phyloP scores from a whole-genome alignment of 2,888 invertebrate species.

The Scrobipalpa costella region DNA sequence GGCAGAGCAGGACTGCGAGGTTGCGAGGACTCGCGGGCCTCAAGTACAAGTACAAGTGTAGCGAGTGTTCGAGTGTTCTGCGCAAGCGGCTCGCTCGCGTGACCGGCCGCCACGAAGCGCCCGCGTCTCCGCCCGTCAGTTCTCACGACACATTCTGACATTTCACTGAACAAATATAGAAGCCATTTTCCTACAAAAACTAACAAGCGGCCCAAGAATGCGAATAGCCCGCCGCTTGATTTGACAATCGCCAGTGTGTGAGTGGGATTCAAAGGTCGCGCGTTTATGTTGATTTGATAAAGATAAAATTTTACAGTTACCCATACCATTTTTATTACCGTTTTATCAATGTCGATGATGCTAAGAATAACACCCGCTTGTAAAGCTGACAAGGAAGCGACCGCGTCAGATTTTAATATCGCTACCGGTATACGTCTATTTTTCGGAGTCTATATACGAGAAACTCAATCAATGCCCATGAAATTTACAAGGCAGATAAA shows the following conservation, averaged over 20 bases:
- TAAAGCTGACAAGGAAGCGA: conserved; percentile 48
- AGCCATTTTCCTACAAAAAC: conserved; percentile 68
- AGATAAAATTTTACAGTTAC: conserved; percentile 50
- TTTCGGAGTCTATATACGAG: conserved; percentile 50
- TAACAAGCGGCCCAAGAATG: conserved; percentile 58
- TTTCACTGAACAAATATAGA: conserved; percentile 77
- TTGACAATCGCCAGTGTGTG: conserved; percentile 48
- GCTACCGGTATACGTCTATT: conserved; percentile 60
- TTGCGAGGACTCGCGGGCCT: conserved; percentile 34
- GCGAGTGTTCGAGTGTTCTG: conserved; percentile 29
- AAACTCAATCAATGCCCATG: conserved; percentile 71
- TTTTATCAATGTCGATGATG: conserved; percentile 50
- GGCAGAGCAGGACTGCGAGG: conserved; percentile 41
- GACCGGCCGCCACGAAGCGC: conserved; percentile 68
- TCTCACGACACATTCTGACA: conserved; percentile 78
- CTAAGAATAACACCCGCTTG: conserved; percentile 41
- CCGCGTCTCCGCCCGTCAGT: conserved; percentile 56
- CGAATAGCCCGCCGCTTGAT: conserved; percentile 49
- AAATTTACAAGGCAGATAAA: conserved; percentile 77
- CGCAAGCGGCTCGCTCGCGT: conserved; percentile 55
- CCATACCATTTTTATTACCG: conserved; percentile 48
- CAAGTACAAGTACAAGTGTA: conserved; percentile 63
- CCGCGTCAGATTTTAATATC: conserved; percentile 59
- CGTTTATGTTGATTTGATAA: conserved; percentile 51
- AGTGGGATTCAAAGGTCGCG: conserved; percentile 49